phyloP scores from a whole-genome alignment of 2,797 vertebrate species.

The Naso thynnoides region DNA sequence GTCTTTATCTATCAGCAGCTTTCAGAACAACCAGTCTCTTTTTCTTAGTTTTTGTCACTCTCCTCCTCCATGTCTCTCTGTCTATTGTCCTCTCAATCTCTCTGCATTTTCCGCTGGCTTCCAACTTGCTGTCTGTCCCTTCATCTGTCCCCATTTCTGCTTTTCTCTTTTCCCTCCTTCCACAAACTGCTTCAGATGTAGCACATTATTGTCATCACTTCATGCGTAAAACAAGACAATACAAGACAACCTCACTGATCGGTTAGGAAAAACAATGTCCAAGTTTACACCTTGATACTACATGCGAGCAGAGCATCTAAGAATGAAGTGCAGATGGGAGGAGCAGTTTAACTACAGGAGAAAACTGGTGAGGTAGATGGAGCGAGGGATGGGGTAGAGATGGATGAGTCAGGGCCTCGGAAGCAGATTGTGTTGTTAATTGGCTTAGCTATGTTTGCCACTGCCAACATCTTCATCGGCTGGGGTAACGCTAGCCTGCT shows the following conservation, averaged over 20 bases:
- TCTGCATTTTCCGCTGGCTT: conserved; percentile 11
- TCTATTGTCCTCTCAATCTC: conserved; percentile 30
- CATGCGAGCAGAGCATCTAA: background rate
- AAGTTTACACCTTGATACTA: conserved; percentile 5
- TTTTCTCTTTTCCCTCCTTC: background rate
- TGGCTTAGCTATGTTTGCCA: conserved; percentile 58
- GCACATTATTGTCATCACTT: conserved; percentile 12
- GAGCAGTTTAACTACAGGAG: conserved; percentile 26
- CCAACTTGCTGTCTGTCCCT: background rate
- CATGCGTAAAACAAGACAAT: conserved; percentile 17
- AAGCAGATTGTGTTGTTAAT: conserved; percentile 75
- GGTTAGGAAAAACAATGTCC: background rate
- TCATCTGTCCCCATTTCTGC: conserved; percentile 2
- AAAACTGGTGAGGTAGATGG: conserved; percentile 13
- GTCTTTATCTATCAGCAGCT: conserved; percentile 59
- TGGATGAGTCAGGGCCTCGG: conserved; percentile 45
- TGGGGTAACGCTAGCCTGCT: conserved; percentile 22
- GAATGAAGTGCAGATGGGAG: conserved; percentile 12
- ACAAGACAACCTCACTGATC: conserved; percentile 29
- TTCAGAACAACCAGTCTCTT: conserved; percentile 32
- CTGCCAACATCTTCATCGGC: conserved; percentile 58
- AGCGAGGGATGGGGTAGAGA: conserved; percentile 43
- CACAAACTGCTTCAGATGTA: background rate
- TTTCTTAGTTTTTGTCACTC: conserved; percentile 20
- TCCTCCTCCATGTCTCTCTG: background rate